Conservation (phyloP, 1,140 invertebrate genomes). For the Phocides pigmalion region DNA sequence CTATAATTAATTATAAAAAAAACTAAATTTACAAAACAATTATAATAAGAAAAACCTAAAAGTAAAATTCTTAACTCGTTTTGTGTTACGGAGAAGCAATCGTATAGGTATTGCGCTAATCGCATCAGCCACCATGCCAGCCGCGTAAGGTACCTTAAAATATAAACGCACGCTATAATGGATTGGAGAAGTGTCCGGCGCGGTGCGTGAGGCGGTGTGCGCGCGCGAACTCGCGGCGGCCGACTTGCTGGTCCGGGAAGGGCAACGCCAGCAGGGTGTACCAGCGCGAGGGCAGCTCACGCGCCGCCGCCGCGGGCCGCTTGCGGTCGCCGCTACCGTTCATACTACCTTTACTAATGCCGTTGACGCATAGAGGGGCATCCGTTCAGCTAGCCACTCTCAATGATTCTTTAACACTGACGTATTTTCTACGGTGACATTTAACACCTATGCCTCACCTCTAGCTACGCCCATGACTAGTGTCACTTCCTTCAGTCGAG, state of each 20-base stretch:
- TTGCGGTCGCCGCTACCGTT: conserved; percentile 61
- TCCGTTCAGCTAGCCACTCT: no score
- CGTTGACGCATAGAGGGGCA: no score
- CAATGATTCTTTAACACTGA: no score
- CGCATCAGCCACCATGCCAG: conserved; percentile 62
- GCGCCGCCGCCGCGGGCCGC: conserved; percentile 63
- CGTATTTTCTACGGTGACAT: no score
- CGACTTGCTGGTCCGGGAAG: conserved; percentile 95
- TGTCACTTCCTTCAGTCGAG: no score
- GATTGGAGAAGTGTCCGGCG: conserved; percentile 92
- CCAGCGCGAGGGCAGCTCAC: conserved; percentile 90
- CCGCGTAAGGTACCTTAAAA: conserved; percentile 69
- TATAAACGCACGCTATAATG: conserved; percentile 78
- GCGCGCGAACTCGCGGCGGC: conserved; percentile 91
- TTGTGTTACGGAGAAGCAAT: no score
- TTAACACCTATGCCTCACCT: no score
- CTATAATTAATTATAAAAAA: no score
- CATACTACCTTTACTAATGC: conserved; percentile 37
- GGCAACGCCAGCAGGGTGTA: conserved; percentile 95
- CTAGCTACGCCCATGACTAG: no score
- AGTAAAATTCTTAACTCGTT: no score
- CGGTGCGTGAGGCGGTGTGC: conserved; percentile 88
- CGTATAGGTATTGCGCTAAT: not conserved
- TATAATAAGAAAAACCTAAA: no score
- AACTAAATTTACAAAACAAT: no score